phyloP scores from a whole-genome alignment of 2,113 vertebrate species.

The Pelusios castaneus region DNA sequence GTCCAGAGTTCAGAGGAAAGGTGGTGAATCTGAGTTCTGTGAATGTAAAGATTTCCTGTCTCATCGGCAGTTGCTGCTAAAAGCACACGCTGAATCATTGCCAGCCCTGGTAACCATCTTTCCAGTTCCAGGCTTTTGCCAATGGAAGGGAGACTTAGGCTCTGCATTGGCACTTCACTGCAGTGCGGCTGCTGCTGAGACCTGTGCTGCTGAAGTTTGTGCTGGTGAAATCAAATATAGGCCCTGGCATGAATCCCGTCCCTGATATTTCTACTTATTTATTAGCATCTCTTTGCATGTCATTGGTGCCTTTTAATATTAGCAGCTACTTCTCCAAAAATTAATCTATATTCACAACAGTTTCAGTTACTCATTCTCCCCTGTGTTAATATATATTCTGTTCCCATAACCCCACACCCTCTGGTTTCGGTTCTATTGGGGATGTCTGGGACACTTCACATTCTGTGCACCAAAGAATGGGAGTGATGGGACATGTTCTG shows the following conservation, averaged over 20 bases:
- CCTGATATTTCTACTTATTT: background rate
- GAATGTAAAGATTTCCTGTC: slow-evolving; percentile 51
- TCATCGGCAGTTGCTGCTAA: background rate
- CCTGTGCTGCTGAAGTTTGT: background rate
- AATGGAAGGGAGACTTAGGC: background rate
- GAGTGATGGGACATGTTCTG: background rate
- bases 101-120: slow-evolving; percentile 18
- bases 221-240: background rate
- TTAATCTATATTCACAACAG: background rate
- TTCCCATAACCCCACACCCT: background rate
- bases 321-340: background rate
- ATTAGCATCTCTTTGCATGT: background rate
- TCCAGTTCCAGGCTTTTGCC: background rate
- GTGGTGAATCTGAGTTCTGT: slow-evolving; percentile 30
- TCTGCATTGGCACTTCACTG: background rate
- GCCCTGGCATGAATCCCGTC: background rate
- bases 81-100: slow-evolving; percentile 63
- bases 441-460: background rate
- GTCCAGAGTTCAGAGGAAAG: slow-evolving; percentile 39
- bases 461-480: background rate
- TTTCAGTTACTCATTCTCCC: background rate
- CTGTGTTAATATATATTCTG: background rate
- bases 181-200: background rate
- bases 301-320: rapidly evolving
- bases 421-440: background rate